Conservation (phyloP, 2,113 vertebrate genomes). For the Mastomys coucha region DNA sequence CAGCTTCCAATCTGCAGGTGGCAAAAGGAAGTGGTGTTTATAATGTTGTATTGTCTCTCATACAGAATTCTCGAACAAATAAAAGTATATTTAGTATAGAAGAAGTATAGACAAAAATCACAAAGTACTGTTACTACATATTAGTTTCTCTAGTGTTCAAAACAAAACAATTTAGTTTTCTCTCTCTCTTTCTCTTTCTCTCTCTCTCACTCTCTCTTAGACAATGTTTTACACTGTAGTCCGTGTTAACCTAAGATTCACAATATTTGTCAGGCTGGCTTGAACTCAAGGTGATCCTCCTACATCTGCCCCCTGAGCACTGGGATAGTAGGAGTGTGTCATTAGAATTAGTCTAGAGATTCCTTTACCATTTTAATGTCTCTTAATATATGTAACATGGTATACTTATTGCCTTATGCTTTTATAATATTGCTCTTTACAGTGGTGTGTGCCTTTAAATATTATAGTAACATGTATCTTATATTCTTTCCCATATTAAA, state of each 20-base stretch:
- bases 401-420: not conserved
- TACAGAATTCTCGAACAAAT: not conserved
- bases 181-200: not conserved
- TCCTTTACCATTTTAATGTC: constrained; percentile 7
- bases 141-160: not conserved
- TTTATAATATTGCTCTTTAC: not conserved
- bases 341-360: not conserved
- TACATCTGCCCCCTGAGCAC: not conserved
- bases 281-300: not conserved
- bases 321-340: not conserved
- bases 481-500: not conserved
- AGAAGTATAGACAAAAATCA: not conserved
- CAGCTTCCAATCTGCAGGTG: constrained; percentile 95
- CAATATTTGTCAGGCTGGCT: not conserved
- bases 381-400: not conserved
- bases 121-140: rapidly evolving
- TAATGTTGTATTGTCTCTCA: not conserved
- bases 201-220: not conserved
- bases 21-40: not conserved
- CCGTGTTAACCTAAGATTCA: not conserved
- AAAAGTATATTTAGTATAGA: not conserved
- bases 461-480: not conserved
- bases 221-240: not conserved
- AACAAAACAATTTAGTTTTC: not conserved
- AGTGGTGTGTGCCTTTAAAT: not conserved